Evolutionary conservation across 2,797 vertebrate genomes (phyloP).

Genomic region (Sandelia bainsii): DNA sequence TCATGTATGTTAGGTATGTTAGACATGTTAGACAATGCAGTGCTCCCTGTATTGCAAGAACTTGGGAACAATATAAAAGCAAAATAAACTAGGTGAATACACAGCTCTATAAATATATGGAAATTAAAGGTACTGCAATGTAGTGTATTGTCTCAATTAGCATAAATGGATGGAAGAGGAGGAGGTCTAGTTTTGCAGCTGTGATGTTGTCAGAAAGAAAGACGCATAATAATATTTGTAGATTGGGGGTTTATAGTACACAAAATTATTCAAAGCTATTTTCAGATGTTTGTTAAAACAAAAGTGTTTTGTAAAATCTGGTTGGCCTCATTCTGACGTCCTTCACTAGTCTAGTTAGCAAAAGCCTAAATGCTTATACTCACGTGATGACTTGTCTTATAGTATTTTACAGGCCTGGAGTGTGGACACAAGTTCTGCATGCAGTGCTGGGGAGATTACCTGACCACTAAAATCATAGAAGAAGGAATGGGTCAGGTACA

Average conservation of each 20-base stretch:
- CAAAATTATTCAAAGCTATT: neutral
- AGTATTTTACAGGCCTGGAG: constrained; percentile 99
- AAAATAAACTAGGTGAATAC: too few species aligned
- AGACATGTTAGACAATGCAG: neutral
- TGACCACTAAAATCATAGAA: constrained; percentile 99
- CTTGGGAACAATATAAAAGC: neutral
- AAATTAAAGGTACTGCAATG: neutral
- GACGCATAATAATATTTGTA: neutral
- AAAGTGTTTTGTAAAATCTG: neutral
- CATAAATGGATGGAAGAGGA: too few species aligned
- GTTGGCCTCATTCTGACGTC: neutral
- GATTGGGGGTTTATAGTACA: neutral
- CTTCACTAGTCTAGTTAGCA: neutral
- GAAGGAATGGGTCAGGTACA: constrained; percentile 99
- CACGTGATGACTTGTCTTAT: constrained; percentile 47
- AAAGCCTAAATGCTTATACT: neutral
- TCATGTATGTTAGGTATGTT: too few species aligned
- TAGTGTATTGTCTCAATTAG: too few species aligned
- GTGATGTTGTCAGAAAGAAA: neutral
- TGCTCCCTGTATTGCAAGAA: neutral
- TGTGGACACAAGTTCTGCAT: constrained; percentile 99
- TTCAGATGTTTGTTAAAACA: neutral
- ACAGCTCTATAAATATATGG: neutral
- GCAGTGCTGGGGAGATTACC: constrained; percentile 99
- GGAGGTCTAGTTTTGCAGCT: constrained; percentile 3